Conservation (phyloP, 2,113 vertebrate species). For the Bothrops jararaca region DNA sequence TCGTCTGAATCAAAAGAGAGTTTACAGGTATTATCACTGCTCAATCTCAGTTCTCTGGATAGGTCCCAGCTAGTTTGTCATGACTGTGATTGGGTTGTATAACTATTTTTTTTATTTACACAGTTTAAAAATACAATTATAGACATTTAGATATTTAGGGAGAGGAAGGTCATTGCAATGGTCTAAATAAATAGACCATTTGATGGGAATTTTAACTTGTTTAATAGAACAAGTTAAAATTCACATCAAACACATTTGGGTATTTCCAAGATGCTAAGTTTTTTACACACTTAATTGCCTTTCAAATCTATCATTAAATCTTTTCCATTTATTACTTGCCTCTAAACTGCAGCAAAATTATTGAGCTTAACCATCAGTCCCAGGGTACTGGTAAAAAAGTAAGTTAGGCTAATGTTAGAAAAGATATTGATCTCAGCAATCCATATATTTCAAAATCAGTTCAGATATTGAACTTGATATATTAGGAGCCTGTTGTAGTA, state of each 20-base stretch:
- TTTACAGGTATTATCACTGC: not conserved
- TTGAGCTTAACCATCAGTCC: not conserved
- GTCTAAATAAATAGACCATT: not conserved
- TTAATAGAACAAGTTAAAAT: not conserved
- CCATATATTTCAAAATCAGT: not conserved
- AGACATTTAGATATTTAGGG: slow-evolving; percentile 5
- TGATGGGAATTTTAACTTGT: too few relatives aligned
- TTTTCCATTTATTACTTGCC: slow-evolving; percentile 13
- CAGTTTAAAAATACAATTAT: not conserved
- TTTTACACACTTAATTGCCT: not conserved
- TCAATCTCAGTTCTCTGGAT: not conserved
- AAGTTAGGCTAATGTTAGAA: not conserved
- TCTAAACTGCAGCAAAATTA: not conserved
- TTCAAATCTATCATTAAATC: not conserved
- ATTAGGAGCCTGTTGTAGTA: not conserved
- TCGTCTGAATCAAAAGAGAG: not conserved
- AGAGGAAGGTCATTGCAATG: slow-evolving; percentile 17
- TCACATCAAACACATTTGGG: not conserved
- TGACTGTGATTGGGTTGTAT: not conserved
- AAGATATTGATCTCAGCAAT: not conserved
- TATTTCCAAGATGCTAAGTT: not conserved
- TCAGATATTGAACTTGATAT: not conserved
- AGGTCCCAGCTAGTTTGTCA: not conserved
- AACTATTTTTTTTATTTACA: not conserved
- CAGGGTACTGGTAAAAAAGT: not conserved